Conservation (phyloP, 2,888 invertebrate species). For the Gasteruption jaculator region DNA sequence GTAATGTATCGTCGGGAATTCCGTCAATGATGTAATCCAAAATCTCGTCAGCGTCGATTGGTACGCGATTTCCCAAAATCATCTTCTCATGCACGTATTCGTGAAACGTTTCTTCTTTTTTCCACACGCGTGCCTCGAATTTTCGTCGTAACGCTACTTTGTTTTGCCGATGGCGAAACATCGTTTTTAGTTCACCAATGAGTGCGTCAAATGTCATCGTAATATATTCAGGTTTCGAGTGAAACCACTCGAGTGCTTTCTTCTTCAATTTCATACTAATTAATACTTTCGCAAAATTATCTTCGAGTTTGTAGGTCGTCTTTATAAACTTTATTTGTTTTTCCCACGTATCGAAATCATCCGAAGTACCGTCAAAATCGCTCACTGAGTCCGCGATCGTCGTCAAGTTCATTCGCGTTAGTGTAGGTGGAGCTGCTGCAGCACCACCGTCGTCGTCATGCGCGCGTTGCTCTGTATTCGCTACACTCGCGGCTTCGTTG, state of each 20-base stretch:
- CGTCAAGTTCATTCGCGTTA: slow-evolving; percentile 1
- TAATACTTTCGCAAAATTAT: slow-evolving; percentile 8
- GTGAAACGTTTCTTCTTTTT: slow-evolving; percentile 14
- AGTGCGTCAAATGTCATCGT: slow-evolving; percentile 7
- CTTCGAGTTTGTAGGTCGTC: slow-evolving; percentile 3
- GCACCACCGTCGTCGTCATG: neutral
- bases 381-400: slow-evolving; percentile 9
- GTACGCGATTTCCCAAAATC: slow-evolving; percentile 7
- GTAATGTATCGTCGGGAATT: slow-evolving; percentile 3
- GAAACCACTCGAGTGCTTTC: slow-evolving; percentile 15
- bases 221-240: slow-evolving; percentile 15
- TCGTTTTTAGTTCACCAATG: slow-evolving; percentile 2
- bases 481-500: neutral
- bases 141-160: slow-evolving; percentile 5
- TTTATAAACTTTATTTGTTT: slow-evolving; percentile 12
- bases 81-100: slow-evolving; percentile 13
- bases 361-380: slow-evolving; percentile 9
- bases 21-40: slow-evolving; percentile 13
- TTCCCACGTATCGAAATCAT: slow-evolving; percentile 10
- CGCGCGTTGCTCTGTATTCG: neutral
- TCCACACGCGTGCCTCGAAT: slow-evolving; percentile 13
- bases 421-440: neutral
- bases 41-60: slow-evolving; percentile 12
- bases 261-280: slow-evolving; percentile 14
- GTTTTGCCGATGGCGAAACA: slow-evolving; percentile 7